These are phyloP conservation scores for Progne subis DNA, from an alignment of 2,113 vertebrate genomes.

Conservation along the genomic window DNA sequence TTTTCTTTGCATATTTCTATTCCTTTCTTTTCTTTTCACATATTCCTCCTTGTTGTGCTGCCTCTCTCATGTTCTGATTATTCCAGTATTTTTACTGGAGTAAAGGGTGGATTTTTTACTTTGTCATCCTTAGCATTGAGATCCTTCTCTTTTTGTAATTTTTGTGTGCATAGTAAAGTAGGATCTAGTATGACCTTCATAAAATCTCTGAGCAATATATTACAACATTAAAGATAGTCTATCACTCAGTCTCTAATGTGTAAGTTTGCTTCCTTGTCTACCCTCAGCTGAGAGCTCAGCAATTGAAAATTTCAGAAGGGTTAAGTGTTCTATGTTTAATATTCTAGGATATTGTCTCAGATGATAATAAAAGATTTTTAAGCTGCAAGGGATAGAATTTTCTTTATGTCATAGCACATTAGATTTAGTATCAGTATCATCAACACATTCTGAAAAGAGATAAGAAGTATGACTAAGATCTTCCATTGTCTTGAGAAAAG, in stretches of 20 bases:
- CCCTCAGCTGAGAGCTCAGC: background rate
- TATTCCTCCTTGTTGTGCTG: background rate
- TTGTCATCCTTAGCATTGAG: background rate
- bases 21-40: background rate
- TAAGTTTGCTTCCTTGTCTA: background rate
- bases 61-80: background rate
- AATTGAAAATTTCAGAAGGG: background rate
- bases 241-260: background rate
- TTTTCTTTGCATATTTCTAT: background rate
- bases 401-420: background rate
- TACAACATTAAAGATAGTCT: background rate
- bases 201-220: background rate
- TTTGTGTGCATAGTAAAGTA: background rate
- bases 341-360: constrained; percentile 9
- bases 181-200: background rate
- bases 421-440: constrained; percentile 21
- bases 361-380: constrained; percentile 27
- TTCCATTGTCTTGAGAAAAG: background rate
- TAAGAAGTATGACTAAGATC: background rate
- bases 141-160: background rate
- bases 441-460: constrained; percentile 11
- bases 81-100: background rate
- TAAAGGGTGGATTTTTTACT: background rate
- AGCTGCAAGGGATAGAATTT: constrained; percentile 2
- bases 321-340: constrained; percentile 32